These are phyloP conservation scores for Exephanes ischioxanthus DNA, from an alignment of 2,888 invertebrate genomes.

Conservation along the genomic window DNA sequence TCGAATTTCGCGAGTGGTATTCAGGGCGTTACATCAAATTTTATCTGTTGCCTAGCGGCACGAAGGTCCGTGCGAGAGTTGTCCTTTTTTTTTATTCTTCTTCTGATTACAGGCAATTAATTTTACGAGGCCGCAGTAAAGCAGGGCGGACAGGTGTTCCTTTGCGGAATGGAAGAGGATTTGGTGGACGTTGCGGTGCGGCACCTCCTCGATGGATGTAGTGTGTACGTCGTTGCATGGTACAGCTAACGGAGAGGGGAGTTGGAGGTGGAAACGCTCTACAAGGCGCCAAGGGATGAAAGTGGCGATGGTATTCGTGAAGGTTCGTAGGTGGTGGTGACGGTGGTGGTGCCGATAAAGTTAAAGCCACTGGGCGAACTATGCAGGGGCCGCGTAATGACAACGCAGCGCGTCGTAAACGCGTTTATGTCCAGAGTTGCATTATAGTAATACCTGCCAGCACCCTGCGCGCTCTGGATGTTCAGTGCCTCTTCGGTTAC, in stretches of 20 bases:
- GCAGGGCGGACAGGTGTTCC: slow-evolving; percentile 80
- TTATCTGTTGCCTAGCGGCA: slow-evolving; percentile 42
- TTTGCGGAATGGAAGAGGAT: slow-evolving; percentile 65
- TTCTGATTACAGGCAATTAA: slow-evolving; percentile 81
- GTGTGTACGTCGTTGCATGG: slow-evolving; percentile 36
- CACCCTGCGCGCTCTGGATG: slow-evolving; percentile 79
- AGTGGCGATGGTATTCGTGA: slow-evolving; percentile 59
- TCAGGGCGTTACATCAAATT: slow-evolving; percentile 21
- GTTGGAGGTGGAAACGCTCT: slow-evolving; percentile 57
- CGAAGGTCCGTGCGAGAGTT: slow-evolving; percentile 40
- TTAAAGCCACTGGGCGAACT: slow-evolving; percentile 83
- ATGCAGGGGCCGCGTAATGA: slow-evolving; percentile 84
- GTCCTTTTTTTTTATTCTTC: slow-evolving; percentile 64
- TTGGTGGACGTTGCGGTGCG: slow-evolving; percentile 48
- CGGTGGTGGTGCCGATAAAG: slow-evolving; percentile 82
- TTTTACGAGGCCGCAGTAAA: slow-evolving; percentile 80
- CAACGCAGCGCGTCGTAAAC: slow-evolving; percentile 85
- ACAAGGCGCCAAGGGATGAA: slow-evolving; percentile 73
- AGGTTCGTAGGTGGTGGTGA: slow-evolving; percentile 68
- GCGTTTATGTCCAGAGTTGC: slow-evolving; percentile 84
- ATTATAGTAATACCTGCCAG: slow-evolving; percentile 84
- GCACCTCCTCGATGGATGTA: slow-evolving; percentile 51
- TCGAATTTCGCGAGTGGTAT: slow-evolving; percentile 1
- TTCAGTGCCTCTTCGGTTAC: slow-evolving; percentile 74
- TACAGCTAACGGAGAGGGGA: slow-evolving; percentile 44